Conservation (phyloP, 2,113 vertebrate genomes). For the Oophaga pumilio region DNA sequence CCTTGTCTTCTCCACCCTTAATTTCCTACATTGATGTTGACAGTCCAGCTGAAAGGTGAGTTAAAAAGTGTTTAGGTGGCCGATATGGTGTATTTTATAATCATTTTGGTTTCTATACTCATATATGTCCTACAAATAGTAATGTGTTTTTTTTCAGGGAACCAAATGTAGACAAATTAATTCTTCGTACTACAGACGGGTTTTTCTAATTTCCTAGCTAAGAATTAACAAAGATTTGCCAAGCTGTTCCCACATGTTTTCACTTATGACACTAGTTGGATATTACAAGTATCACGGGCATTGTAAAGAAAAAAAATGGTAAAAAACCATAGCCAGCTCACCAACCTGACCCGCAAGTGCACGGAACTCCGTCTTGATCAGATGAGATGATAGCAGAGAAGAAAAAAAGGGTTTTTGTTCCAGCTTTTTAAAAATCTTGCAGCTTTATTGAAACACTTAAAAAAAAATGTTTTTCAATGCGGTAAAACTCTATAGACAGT, state of each 20-base stretch:
- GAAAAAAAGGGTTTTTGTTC: too few species aligned
- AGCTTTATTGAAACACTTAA: too few species aligned
- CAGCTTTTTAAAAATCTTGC: too few species aligned
- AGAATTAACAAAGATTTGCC: neutral
- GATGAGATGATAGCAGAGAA: too few species aligned
- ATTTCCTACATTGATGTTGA: constrained; percentile 97
- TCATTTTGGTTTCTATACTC: neutral
- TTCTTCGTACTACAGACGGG: neutral
- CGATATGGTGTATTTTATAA: neutral
- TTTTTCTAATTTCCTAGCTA: neutral
- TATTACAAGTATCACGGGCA: neutral
- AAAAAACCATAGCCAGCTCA: too few species aligned
- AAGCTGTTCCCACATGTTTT: neutral
- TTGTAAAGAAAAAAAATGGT: too few species aligned
- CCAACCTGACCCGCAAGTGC: too few species aligned
- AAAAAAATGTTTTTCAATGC: too few species aligned
- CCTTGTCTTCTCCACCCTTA: constrained; percentile 93
- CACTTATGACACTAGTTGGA: neutral
- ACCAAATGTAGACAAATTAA: neutral
- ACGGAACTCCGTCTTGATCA: too few species aligned
- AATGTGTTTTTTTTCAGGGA: neutral
- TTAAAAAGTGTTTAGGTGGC: neutral
- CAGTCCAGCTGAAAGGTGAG: constrained; percentile 95
- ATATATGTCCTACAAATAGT: neutral
- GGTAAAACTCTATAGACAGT: too few species aligned